Evolutionary conservation across 2,797 vertebrate genomes (phyloP).

Genomic region (Diplodus sargus): DNA sequence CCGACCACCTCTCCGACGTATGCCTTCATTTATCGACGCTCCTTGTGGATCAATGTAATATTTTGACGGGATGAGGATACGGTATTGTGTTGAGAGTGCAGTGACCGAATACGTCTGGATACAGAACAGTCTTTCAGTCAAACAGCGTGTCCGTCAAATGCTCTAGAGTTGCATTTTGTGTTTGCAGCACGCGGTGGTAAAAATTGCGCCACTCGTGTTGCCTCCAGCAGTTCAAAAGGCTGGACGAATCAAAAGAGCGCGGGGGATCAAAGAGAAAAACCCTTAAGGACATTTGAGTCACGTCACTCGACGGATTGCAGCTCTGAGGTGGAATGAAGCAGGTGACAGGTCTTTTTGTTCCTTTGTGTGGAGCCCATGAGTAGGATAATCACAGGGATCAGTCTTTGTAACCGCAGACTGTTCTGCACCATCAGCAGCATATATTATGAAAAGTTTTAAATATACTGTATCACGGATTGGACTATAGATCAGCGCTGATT

Average conservation of each 20-base stretch:
- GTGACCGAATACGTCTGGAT: slow-evolving; percentile 1
- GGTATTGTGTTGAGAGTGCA: not conserved
- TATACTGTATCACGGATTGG: not conserved
- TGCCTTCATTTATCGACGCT: slow-evolving; percentile 1
- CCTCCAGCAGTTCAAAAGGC: not conserved
- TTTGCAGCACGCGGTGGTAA: not conserved
- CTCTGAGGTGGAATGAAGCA: not conserved
- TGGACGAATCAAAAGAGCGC: not conserved
- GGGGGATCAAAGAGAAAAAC: not conserved
- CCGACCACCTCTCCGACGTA: not conserved
- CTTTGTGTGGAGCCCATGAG: not conserved
- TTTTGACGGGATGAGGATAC: not conserved
- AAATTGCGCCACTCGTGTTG: not conserved
- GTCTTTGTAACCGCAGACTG: slow-evolving; percentile 5
- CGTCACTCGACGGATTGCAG: not conserved
- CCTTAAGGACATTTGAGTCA: not conserved
- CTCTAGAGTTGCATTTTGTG: not conserved
- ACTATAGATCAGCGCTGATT: not conserved
- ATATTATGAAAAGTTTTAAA: not conserved
- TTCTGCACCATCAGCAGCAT: slow-evolving; percentile 1
- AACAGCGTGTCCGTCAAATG: not conserved
- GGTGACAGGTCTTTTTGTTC: slow-evolving; percentile 13
- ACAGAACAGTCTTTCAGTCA: not conserved
- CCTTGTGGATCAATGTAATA: not conserved
- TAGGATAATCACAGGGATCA: slow-evolving; percentile 16